Evolutionary conservation across 2,888 invertebrate species (phyloP), one percentile per base, ranked within the genome.

Genomic region (Fragum whitleyi): DNA sequence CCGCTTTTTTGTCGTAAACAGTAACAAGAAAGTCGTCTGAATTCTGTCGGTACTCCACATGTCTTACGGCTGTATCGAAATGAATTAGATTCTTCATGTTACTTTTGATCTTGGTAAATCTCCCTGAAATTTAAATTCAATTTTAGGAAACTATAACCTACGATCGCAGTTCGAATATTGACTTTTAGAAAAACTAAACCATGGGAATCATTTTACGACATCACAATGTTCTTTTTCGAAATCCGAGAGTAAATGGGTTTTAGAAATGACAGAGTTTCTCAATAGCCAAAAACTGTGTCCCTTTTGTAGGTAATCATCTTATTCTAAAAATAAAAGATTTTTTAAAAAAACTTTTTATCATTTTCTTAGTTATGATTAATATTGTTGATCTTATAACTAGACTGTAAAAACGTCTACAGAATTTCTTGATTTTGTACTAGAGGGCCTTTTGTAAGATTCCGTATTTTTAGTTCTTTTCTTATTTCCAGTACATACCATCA

Each of bases 1-100:
- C 53, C 9, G 61, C 36, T 9, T 29, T 42, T 0, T 80, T 74
- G 32, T 82, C 65, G 6, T 78, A 69, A 3, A 72, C 68, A 26
- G 36, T 74, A 5, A 85, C 85, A 1, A 75, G 68, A 68, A 85
- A 85, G 16, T 80, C 62, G n/a, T 77, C 80, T 3, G 67, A 62
- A 0, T 76, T 53, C 11, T 74, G 62, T 19, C 80, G 69, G 68
- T 77, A 82, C 11, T 55, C 32, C 3, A 85, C 79, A 23, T 62
- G 26, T 16, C 74, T 51, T 1, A 85, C 85, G 6, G 51, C 69
- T 3, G 67, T 74, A 32, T 71, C 76, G 55, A 76, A 81, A 2
- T 57, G 65, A 11, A 81, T 47, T 1, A 39, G 70, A 29, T 39
- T 21, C 19, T 67, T 71, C 36, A 74, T 19, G 36, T 74, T 42